Conservation (phyloP, 2,113 vertebrate genomes). For the Pelecanoides urinatrix region DNA sequence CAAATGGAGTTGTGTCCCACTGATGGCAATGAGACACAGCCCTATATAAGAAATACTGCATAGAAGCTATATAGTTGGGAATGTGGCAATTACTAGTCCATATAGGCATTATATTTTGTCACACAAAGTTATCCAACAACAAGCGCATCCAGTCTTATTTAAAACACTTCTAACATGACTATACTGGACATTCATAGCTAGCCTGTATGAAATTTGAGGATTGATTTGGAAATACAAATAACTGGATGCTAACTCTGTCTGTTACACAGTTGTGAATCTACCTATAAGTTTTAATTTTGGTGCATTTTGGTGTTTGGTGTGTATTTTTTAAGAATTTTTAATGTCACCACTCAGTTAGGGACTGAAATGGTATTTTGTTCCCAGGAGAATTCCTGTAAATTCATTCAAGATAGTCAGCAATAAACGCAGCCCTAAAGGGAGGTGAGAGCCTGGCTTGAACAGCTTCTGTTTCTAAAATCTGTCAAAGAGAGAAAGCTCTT, state of each 20-base stretch:
- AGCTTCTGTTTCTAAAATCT: background rate
- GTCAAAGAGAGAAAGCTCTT: background rate
- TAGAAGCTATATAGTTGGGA: accelerated
- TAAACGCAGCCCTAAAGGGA: background rate
- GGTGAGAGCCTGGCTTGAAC: background rate
- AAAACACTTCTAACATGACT: background rate
- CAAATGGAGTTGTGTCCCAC: background rate
- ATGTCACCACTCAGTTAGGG: background rate
- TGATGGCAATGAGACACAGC: background rate
- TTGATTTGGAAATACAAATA: background rate
- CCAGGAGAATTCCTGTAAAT: background rate
- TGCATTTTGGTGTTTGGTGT: background rate
- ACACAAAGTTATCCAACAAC: background rate
- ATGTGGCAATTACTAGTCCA: background rate
- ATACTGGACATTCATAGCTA: background rate
- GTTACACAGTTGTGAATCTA: background rate
- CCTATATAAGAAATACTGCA: background rate
- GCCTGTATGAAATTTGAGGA: background rate
- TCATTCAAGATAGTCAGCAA: background rate
- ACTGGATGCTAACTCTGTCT: background rate
- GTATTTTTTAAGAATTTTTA: background rate
- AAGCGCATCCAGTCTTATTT: background rate
- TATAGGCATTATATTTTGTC: background rate
- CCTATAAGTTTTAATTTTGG: background rate
- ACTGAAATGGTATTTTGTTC: background rate